A percentile compares a stretch with the other conserved stretches of the same genome.
phyloP scores from a whole-genome alignment of 2,113 vertebrate genomes.

The Podiceps cristatus region DNA sequence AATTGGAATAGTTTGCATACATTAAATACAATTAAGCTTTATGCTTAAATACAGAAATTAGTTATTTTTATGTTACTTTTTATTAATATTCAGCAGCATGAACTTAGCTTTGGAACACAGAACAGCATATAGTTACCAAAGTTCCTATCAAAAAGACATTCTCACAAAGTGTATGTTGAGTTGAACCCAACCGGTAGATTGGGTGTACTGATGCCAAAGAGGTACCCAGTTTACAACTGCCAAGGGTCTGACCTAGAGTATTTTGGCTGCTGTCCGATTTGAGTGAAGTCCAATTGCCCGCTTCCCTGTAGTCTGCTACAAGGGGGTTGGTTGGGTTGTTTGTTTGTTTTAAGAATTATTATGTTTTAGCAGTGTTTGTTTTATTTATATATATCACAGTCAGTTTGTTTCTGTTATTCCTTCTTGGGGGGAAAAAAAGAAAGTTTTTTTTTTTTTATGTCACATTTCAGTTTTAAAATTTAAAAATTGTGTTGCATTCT shows the following conservation, averaged over 20 bases:
- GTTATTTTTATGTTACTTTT: background rate
- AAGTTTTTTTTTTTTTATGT: fast-evolving
- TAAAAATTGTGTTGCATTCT: background rate
- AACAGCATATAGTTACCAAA: background rate
- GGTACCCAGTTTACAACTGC: background rate
- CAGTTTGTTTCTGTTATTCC: background rate
- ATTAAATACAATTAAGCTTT: background rate
- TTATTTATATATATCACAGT: background rate
- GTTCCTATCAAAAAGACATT: background rate
- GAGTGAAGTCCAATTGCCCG: background rate
- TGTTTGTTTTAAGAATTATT: background rate
- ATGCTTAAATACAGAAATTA: background rate
- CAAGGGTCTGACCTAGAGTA: background rate
- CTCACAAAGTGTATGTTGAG: background rate
- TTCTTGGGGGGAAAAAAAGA: background rate
- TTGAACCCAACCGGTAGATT: background rate
- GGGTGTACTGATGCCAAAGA: background rate
- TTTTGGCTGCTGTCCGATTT: slow-evolving; percentile 11
- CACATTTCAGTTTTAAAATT: background rate
- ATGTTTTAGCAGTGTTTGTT: background rate
- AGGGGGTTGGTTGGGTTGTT: background rate
- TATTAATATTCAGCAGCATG: background rate
- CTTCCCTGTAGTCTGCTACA: background rate
- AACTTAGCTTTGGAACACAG: background rate
- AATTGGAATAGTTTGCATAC: background rate